Conservation (phyloP, 2,113 vertebrate species). For the Anser brachyrhynchus region DNA sequence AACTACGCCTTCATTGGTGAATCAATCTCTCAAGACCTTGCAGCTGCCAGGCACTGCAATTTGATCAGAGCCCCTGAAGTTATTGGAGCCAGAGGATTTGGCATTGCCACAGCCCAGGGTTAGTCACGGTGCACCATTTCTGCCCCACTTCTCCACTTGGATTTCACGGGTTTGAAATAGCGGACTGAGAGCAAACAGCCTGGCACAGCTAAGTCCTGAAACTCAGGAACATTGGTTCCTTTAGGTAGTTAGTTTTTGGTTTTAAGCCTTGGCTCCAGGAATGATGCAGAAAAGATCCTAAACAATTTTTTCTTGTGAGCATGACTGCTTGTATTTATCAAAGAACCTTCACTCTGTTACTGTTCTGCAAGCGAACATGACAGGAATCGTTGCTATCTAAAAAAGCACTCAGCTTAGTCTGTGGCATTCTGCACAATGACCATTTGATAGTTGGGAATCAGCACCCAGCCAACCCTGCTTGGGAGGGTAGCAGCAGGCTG, state of each 20-base stretch:
- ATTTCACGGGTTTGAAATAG: background rate
- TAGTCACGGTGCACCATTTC: background rate
- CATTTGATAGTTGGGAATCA: rapidly evolving
- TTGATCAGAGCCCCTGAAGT: conserved; percentile 79
- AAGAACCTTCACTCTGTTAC: rapidly evolving
- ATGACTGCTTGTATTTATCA: rapidly evolving
- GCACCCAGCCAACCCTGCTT: rapidly evolving
- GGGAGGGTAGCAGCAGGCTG: rapidly evolving
- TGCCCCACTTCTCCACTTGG: background rate
- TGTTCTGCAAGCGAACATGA: rapidly evolving
- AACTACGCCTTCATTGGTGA: conserved; percentile 90
- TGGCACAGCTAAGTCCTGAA: background rate
- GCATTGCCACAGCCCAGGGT: conserved; percentile 83
- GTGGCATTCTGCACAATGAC: rapidly evolving
- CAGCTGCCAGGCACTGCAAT: conserved; percentile 81
- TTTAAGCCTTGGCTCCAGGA: background rate
- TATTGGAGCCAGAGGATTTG: conserved; percentile 80
- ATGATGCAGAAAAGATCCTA: rapidly evolving
- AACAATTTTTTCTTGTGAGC: background rate
- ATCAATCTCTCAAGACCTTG: conserved; percentile 83
- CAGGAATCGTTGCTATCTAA: rapidly evolving
- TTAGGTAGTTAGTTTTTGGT: too few relatives aligned
- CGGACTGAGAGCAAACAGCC: background rate
- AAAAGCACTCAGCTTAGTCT: background rate
- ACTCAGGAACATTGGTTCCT: background rate